These are phyloP conservation scores for Falco columbarius DNA, from an alignment of 2,797 vertebrate genomes.

Conservation along the genomic window DNA sequence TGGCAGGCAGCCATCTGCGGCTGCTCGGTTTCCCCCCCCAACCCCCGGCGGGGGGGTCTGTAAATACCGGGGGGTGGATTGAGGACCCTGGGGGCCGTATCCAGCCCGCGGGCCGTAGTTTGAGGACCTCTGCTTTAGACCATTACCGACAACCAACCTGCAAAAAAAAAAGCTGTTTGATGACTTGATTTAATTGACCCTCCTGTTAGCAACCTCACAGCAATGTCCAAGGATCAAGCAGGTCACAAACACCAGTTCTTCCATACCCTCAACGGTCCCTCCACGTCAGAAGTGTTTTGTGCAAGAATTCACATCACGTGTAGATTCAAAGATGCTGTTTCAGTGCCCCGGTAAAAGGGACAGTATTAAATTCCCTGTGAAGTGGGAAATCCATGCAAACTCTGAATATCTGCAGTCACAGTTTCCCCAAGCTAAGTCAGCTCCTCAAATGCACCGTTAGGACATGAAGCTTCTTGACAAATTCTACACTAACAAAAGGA, in stretches of 20 bases:
- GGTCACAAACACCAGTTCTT: accelerated
- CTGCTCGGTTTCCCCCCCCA: too few species aligned
- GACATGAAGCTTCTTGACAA: background rate
- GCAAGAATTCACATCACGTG: background rate
- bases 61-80: too few species aligned
- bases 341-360: accelerated
- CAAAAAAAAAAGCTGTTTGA: background rate
- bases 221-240: accelerated
- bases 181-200: background rate
- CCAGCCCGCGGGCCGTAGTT: too few species aligned
- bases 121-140: background rate
- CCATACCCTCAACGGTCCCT: accelerated
- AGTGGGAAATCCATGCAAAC: background rate
- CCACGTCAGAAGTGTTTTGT: background rate
- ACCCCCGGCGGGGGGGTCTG: too few species aligned
- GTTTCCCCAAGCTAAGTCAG: background rate
- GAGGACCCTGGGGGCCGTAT: too few species aligned
- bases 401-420: background rate
- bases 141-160: background rate
- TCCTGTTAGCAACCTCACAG: background rate
- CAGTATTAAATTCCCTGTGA: background rate
- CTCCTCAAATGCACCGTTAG: accelerated
- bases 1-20: too few species aligned
- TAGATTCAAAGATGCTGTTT: background rate
- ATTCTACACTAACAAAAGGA: background rate